Evolutionary conservation across 2,797 vertebrate species (phyloP), one percentile per base, ranked within the genome.

Genomic region (Enoplosus armatus): DNA sequence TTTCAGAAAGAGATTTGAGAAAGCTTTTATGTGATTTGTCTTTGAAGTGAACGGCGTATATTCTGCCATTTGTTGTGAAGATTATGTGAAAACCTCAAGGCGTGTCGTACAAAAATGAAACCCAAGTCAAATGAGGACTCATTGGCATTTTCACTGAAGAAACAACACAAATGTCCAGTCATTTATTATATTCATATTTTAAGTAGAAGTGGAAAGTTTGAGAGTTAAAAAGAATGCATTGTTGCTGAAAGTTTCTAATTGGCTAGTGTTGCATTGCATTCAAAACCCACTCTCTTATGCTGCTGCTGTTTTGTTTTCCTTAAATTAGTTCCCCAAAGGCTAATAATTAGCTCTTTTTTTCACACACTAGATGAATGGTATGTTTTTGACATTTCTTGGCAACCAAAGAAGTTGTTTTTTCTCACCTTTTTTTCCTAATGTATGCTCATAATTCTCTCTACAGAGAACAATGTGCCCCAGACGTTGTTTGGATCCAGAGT

Each of bases 41-140:
- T 90, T 87, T 90, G 87, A 91, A 77, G 88, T 79, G 24, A 72
- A 72, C 50, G 18, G 63, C 55, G 60, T 35, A 60, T 50, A 68
- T 70, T 87, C 60, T 72, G 43, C 27, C 41, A 77, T 82, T 87
- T 83, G 79, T 86, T 85, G 48, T 69, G 78, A 76, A 75, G 69
- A 83, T 87, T 78, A 83, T 64, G 64, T 20, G 31, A 61, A 73
- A 83, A 65, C 83, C 85, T 84, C n/a, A 41, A 74, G 82, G 82
- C 73, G 55, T 55, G 27, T 59, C 51, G 48, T 54, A 39, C 67
- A 65, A 66, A 87, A 76, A 61, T 61, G 22, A 73, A 83, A 80
- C 47, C 39, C 5, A 50, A 78, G 83, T 86, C 58, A 86, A 87
- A 86, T 68, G 51, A 79, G 82, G 74, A 86, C 69, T 72, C 24